These are phyloP conservation scores for Falco novaeseelandiae DNA, from an alignment of 2,797 vertebrate genomes.

Conservation along the genomic window DNA sequence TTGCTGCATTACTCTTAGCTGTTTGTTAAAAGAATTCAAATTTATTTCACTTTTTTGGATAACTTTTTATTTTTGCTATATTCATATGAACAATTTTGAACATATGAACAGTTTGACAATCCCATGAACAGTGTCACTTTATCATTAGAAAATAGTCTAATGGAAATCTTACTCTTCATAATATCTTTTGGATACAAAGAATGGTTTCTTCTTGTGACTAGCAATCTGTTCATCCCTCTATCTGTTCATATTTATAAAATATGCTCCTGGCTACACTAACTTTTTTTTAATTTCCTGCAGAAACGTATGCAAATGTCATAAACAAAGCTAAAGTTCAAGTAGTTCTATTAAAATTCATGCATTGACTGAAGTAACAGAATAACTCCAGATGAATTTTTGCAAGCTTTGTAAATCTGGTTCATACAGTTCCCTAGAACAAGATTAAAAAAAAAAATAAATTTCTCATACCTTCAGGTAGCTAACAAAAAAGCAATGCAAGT, in stretches of 20 bases:
- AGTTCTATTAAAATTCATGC: not conserved
- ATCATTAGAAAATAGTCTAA: not conserved
- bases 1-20: not conserved
- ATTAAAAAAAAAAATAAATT: not conserved
- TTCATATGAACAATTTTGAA: too few species aligned
- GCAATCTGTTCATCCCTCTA: not conserved
- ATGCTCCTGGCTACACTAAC: not conserved
- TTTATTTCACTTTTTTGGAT: not conserved
- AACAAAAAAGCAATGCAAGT: not conserved
- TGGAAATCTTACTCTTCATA: not conserved
- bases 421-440: not conserved
- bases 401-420: not conserved
- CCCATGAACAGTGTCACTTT: not conserved
- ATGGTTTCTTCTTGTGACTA: not conserved
- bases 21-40: not conserved
- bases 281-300: not conserved
- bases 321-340: not conserved
- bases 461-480: not conserved
- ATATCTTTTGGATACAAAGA: not conserved
- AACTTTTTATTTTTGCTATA: not conserved
- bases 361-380: not conserved
- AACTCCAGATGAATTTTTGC: not conserved
- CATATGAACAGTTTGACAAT: not conserved
- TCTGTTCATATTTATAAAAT: not conserved
- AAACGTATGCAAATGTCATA: not conserved